Percentiles rank a stretch among this genome's conserved stretches.
phyloP scores from a whole-genome alignment of 1,140 invertebrate genomes.

The Drosophila pseudoobscura region DNA sequence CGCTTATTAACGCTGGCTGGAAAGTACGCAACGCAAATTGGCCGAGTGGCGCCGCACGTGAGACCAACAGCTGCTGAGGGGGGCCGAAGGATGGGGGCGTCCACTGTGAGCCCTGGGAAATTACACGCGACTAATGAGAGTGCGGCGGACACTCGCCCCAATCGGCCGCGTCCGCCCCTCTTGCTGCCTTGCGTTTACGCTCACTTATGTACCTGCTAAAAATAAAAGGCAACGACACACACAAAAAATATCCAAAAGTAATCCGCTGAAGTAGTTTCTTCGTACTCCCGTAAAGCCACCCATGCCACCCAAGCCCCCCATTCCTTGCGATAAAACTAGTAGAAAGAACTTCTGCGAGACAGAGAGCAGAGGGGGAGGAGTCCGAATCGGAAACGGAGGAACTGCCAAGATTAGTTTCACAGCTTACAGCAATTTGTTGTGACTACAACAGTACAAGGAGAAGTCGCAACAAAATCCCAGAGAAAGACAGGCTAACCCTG shows the following conservation, averaged over 20 bases:
- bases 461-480: conserved; percentile 31
- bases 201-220: conserved; percentile 19
- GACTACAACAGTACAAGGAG: conserved; percentile 43
- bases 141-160: conserved; percentile 16
- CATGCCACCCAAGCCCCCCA: conserved; percentile 1
- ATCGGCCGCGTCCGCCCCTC: not conserved
- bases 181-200: too few species aligned
- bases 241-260: conserved; percentile 68
- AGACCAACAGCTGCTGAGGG: conserved; percentile 2
- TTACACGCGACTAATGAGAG: conserved; percentile 49
- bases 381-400: conserved; percentile 13
- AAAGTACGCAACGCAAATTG: conserved; percentile 48
- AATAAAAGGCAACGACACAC: conserved; percentile 30
- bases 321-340: not conserved
- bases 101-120: conserved; percentile 9
- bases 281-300: too few species aligned
- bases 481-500: too few species aligned
- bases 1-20: conserved; percentile 37
- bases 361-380: not conserved
- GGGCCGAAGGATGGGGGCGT: too few species aligned
- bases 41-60: conserved; percentile 47
- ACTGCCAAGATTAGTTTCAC: conserved; percentile 76
- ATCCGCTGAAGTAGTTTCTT: conserved; percentile 74
- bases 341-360: not conserved
- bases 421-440: conserved; percentile 79